Base-by-base conservation (phyloP, 2,113 vertebrate species). In the Spilogale gracilis region DNA sequence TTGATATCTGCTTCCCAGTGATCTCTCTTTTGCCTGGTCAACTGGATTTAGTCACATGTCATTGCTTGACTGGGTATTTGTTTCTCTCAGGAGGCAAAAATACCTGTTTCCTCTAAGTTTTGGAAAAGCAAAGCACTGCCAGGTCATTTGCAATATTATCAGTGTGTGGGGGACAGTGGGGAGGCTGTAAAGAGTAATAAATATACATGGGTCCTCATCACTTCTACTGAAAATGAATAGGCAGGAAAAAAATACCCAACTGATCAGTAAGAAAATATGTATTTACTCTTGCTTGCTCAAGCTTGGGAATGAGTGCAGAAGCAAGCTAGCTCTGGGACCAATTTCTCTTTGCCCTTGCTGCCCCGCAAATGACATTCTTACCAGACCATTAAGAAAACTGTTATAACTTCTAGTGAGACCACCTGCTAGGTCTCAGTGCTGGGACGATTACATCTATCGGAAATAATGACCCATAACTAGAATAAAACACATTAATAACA, bases 391-490 rank as follows among this genome's bases (percentile, higher is more conserved):
- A 98, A 98, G 98, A 98, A 98, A 98, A 98, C 61, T 97, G 97
- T 98, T 98, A 98, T 97, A 97, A 98, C 98, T 98, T 98, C 97
- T 97, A 98, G 91, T 95, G 96, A 98, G 98, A 98, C 98, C 98
- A 98, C 98, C 98, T 98, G 98, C 98, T 98, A 98, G 97, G 97
- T 98, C 98, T 97, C 95, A 97, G 95, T 97, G 97, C 97, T 98
- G 97, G 96, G 98, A 98, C 98, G 96, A 97, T 98, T 98, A 97
- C 94, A 98, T 97, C 98, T 98, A 98, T 98, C 88, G 95, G 97
- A 98, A 98, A 99, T 98, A 98, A 99, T 98, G 97, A 98, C 89
- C 98, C 98, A 98, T 98, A 97, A 98, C 98, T 98, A 98, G 94
- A 98, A 97, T 97, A 98, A 98, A 99, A 95, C 98, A 97, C 98